Evolutionary conservation across 37 sponge, comb jelly and placozoan genomes (phyloP).

Genomic region (Petrosia ficiformis): DNA sequence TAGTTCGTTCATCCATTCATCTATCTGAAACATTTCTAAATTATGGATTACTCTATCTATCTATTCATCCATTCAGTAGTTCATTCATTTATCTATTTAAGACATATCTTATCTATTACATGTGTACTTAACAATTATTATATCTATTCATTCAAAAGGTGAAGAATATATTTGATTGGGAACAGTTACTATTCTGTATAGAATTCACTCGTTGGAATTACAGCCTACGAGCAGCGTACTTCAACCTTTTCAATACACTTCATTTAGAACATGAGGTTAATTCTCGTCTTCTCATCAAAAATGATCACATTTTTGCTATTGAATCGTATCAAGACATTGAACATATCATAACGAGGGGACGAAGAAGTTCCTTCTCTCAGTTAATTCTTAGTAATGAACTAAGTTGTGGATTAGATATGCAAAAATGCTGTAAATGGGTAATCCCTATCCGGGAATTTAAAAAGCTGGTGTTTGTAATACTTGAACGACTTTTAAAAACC

Average conservation of each 20-base stretch:
- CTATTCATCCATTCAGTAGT: too few species aligned
- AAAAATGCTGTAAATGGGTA: too few species aligned
- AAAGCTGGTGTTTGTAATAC: not conserved
- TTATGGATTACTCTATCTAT: too few species aligned
- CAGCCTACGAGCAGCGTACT: constrained; percentile 35
- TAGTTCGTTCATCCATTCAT: too few species aligned
- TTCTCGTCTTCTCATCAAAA: constrained; percentile 30
- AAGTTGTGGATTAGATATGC: not conserved
- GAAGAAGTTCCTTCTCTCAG: not conserved
- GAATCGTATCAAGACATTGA: not conserved
- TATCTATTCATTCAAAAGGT: constrained; percentile 4
- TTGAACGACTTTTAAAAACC: not conserved
- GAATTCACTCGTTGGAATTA: constrained; percentile 24
- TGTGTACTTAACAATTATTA: too few species aligned
- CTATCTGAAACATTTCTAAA: too few species aligned
- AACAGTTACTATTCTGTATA: constrained; percentile 36
- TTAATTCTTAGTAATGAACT: not conserved
- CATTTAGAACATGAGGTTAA: constrained; percentile 56
- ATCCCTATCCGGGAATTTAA: not conserved
- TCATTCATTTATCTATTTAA: too few species aligned
- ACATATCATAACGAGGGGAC: too few species aligned
- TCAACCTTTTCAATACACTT: constrained; percentile 49
- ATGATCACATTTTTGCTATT: constrained; percentile 54
- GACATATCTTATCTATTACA: too few species aligned
- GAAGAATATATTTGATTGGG: constrained; percentile 11